These are phyloP conservation scores for Nephrotoma flavescens DNA, from an alignment of 2,888 invertebrate species.

Conservation along the genomic window DNA sequence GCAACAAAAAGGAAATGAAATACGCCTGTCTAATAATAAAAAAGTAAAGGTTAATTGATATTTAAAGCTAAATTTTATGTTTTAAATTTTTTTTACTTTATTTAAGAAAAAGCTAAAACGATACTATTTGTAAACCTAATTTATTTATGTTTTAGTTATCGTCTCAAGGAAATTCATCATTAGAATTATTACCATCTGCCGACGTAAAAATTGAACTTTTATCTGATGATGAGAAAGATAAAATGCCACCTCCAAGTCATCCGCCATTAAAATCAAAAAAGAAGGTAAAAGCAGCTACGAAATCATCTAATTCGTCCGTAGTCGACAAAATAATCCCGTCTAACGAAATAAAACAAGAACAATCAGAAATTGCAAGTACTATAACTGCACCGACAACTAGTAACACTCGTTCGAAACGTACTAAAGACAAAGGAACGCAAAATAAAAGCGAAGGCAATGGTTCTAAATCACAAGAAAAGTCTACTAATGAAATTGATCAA, in stretches of 20 bases:
- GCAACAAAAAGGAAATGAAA: not conserved
- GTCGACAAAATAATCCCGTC: not conserved
- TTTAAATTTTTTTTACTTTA: not conserved
- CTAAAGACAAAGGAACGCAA: not conserved
- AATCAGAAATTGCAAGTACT: not conserved
- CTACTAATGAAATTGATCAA: not conserved
- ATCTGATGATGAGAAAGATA: constrained; percentile 11
- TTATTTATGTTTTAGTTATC: not conserved
- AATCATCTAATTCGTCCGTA: not conserved
- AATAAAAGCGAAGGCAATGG: not conserved
- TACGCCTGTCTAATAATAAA: not conserved
- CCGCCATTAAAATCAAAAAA: constrained; percentile 6
- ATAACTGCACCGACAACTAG: not conserved
- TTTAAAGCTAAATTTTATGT: not conserved
- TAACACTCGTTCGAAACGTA: not conserved
- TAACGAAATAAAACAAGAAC: not conserved
- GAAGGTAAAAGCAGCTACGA: constrained; percentile 1
- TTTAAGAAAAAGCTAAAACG: no score
- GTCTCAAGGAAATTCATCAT: not conserved
- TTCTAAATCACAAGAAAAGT: not conserved
- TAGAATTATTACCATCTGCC: not conserved
- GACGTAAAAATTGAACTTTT: not conserved
- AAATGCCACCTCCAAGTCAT: constrained; percentile 11
- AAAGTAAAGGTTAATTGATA: not conserved
- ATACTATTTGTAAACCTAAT: not conserved